These are phyloP conservation scores for Brenthis hecate DNA, from an alignment of 2,888 invertebrate genomes.

Conservation along the genomic window DNA sequence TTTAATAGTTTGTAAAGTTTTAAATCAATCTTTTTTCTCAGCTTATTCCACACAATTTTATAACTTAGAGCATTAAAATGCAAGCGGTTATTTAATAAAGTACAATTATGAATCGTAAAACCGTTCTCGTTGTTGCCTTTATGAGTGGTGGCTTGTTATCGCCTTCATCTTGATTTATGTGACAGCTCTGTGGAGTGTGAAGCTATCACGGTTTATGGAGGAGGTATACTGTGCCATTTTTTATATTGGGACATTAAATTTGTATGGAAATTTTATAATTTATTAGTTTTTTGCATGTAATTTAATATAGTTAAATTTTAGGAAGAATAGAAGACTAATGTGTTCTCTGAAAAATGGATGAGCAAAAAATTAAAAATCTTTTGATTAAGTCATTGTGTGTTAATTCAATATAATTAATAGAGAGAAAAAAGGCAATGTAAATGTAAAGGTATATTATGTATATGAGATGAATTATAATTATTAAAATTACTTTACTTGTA, in stretches of 20 bases:
- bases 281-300: no score
- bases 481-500: no score
- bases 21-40: conserved; percentile 28
- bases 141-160: conserved; percentile 77
- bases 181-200: conserved; percentile 47
- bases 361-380: no score
- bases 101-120: conserved; percentile 81
- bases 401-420: no score
- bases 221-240: conserved; percentile 31
- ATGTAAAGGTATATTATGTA: no score
- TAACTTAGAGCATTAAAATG: conserved; percentile 67
- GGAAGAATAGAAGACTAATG: no score
- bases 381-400: no score
- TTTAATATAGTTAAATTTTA: no score
- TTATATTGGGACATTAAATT: background rate
- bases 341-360: no score
- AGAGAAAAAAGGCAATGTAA: no score
- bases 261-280: background rate
- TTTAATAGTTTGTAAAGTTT: conserved; percentile 1
- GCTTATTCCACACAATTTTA: conserved; percentile 41
- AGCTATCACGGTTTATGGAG: conserved; percentile 40
- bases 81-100: conserved; percentile 77
- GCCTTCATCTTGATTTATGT: conserved; percentile 78
- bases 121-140: conserved; percentile 76
- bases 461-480: no score